These are phyloP conservation scores for Mantis religiosa DNA, from an alignment of 2,888 invertebrate genomes.

Conservation along the genomic window DNA sequence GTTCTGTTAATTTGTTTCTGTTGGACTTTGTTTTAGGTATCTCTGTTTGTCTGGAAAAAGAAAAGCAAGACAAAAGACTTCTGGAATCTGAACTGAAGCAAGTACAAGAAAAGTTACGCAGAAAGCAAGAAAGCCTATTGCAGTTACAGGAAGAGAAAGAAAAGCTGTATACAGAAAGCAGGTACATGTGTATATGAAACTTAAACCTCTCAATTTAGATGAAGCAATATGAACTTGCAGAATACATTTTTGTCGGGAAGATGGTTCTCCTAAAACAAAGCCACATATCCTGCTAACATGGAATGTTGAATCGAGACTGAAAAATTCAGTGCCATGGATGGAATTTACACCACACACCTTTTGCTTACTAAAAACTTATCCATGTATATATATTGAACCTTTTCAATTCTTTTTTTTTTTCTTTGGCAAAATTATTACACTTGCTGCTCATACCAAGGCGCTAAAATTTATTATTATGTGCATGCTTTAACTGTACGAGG, in stretches of 20 bases:
- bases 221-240: not conserved
- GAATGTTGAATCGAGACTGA: too few relatives aligned
- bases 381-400: too few relatives aligned
- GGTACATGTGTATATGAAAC: not conserved
- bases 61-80: not conserved
- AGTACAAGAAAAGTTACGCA: not conserved
- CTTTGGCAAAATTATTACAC: too few relatives aligned
- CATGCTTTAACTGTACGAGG: too few relatives aligned
- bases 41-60: not conserved
- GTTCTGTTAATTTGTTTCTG: too few relatives aligned
- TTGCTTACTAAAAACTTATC: too few relatives aligned
- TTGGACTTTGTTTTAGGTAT: not conserved
- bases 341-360: too few relatives aligned
- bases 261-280: not conserved
- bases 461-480: too few relatives aligned
- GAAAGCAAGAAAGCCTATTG: not conserved
- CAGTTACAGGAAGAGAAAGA: slow-evolving; percentile 10
- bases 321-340: too few relatives aligned
- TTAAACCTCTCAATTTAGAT: not conserved
- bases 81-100: not conserved
- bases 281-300: too few relatives aligned
- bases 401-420: too few relatives aligned
- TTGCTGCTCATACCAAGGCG: too few relatives aligned
- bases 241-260: not conserved
- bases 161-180: not conserved